Percentiles rank a stretch among this genome's conserved stretches.
Conservation (phyloP, 2,888 invertebrate genomes). For the Agrochola lychnidis region DNA sequence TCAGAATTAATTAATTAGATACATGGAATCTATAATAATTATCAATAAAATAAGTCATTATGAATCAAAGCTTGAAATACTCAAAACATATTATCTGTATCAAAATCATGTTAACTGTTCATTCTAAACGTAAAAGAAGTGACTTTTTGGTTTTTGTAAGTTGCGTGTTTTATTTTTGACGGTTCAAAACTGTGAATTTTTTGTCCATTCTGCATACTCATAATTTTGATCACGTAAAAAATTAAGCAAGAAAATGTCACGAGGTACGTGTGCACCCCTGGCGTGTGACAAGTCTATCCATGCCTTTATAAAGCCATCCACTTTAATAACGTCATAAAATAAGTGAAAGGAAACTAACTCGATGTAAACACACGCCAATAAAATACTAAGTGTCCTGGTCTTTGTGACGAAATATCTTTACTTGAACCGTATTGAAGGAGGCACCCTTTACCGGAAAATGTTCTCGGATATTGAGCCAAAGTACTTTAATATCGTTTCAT, state of each 20-base stretch:
- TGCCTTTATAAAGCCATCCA: conserved; percentile 76
- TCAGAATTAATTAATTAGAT: not conserved
- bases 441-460: conserved; percentile 34
- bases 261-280: not conserved
- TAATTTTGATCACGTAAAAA: not conserved
- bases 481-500: conserved; percentile 49
- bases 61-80: not conserved
- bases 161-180: not conserved
- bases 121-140: not conserved
- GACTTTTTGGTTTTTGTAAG: not conserved
- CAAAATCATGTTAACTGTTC: not conserved
- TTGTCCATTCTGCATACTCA: not conserved
- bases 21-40: not conserved
- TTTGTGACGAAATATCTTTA: conserved; percentile 41
- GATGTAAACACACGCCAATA: conserved; percentile 67
- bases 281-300: conserved; percentile 4
- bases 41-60: not conserved
- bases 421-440: conserved; percentile 36
- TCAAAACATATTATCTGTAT: not conserved
- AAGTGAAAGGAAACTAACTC: conserved; percentile 70
- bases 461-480: conserved; percentile 43
- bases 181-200: not conserved
- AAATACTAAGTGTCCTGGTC: conserved; percentile 59
- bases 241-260: not conserved
- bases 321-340: conserved; percentile 76